phyloP scores from a whole-genome alignment of 2,888 invertebrate genomes.

The Pinctada fucata region DNA sequence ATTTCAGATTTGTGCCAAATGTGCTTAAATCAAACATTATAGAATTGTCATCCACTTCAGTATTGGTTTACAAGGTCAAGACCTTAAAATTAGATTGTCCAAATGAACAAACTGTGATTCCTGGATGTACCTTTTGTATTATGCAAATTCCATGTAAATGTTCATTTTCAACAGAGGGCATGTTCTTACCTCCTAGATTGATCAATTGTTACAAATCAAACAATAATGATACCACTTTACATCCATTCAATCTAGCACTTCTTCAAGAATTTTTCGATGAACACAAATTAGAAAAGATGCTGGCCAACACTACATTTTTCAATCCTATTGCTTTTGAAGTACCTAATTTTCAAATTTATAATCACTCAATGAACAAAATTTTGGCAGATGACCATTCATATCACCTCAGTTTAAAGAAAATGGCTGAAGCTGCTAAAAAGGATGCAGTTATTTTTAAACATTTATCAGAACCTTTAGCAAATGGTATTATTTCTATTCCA shows the following conservation, averaged over 20 bases:
- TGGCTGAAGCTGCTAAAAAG: slow-evolving; percentile 35
- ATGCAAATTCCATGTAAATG: slow-evolving; percentile 17
- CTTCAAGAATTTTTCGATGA: slow-evolving; percentile 21
- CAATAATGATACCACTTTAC: not conserved
- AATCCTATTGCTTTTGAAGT: slow-evolving; percentile 12
- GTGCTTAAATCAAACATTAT: slow-evolving; percentile 10
- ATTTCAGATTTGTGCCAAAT: slow-evolving; percentile 24
- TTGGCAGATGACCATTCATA: slow-evolving; percentile 9
- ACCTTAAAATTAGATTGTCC: slow-evolving; percentile 27
- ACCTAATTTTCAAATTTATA: slow-evolving; percentile 1
- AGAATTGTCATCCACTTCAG: slow-evolving; percentile 20
- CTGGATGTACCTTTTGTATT: slow-evolving; percentile 22
- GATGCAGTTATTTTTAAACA: slow-evolving; percentile 31
- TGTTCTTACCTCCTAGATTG: slow-evolving; percentile 2
- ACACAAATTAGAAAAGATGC: not conserved
- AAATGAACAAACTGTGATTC: slow-evolving; percentile 4
- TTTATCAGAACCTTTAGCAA: slow-evolving; percentile 35
- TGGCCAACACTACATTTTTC: slow-evolving; percentile 12
- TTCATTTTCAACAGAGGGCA: not conserved
- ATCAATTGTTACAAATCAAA: not conserved
- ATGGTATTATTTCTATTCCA: slow-evolving; percentile 25
- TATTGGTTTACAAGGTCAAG: slow-evolving; percentile 28
- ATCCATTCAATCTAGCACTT: slow-evolving; percentile 16
- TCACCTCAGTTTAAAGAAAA: slow-evolving; percentile 41
- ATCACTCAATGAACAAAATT: slow-evolving; percentile 3